Conservation (phyloP, 2,797 vertebrate genomes). For the Squalus acanthias region DNA sequence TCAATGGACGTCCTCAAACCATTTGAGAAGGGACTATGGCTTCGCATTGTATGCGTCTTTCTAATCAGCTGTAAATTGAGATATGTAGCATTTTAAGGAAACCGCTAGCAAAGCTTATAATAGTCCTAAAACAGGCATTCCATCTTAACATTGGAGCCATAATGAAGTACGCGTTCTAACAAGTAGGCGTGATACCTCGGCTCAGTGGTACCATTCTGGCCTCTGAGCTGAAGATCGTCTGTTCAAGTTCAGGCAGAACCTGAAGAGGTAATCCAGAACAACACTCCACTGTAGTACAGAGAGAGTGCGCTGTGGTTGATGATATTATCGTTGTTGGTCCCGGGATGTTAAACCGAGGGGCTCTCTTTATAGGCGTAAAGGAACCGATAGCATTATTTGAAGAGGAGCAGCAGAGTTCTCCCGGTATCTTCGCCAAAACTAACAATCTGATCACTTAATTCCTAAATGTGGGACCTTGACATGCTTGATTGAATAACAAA, state of each 20-base stretch:
- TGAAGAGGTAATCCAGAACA: background rate
- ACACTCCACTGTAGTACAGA: background rate
- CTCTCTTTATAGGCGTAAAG: background rate
- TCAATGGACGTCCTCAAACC: background rate
- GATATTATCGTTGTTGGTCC: background rate
- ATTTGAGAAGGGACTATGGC: background rate
- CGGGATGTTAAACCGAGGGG: background rate
- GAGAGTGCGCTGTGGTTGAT: background rate
- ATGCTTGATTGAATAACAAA: background rate
- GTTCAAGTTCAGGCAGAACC: background rate
- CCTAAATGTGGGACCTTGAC: background rate
- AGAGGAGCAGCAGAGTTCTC: background rate
- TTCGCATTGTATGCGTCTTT: background rate
- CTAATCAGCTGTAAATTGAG: background rate
- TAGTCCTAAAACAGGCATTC: background rate
- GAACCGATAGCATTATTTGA: background rate
- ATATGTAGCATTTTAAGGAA: background rate
- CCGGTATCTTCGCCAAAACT: background rate
- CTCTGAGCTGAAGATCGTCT: background rate
- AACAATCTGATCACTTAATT: background rate
- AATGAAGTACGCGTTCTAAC: background rate
- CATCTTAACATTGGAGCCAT: background rate
- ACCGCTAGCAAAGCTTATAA: background rate
- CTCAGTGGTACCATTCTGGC: background rate
- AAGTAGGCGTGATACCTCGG: background rate